A percentile compares a stretch with the other conserved stretches of the same genome.
phyloP scores from a whole-genome alignment of 2,113 vertebrate genomes.

The Dinomys branickii region DNA sequence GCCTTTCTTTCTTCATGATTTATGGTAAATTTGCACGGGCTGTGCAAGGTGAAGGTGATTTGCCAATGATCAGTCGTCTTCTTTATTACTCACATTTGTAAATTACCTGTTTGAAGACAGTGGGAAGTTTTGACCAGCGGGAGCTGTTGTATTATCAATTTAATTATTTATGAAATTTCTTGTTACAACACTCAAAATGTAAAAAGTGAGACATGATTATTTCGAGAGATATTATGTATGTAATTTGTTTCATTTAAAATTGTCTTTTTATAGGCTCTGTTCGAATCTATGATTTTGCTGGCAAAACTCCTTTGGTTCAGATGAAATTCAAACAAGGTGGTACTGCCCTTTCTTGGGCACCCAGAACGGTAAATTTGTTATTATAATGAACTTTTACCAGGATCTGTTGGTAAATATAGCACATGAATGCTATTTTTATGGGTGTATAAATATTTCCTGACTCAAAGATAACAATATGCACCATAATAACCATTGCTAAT shows the following conservation, averaged over 20 bases:
- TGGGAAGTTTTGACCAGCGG: not conserved
- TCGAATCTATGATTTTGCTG: slow-evolving; percentile 93
- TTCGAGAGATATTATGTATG: not conserved
- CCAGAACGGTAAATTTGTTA: slow-evolving; percentile 86
- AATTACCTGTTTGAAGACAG: not conserved
- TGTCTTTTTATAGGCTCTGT: slow-evolving; percentile 88
- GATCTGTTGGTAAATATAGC: not conserved
- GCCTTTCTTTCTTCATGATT: not conserved
- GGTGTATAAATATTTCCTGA: slow-evolving; percentile 4
- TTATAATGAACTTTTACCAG: not conserved
- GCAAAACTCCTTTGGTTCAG: slow-evolving; percentile 86
- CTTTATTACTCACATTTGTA: not conserved
- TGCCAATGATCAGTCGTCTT: not conserved
- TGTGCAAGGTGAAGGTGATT: not conserved
- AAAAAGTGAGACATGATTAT: slow-evolving; percentile 36
- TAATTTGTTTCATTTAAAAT: slow-evolving; percentile 58
- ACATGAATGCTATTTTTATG: not conserved
- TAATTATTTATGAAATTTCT: slow-evolving; percentile 38
- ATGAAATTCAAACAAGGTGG: slow-evolving; percentile 93
- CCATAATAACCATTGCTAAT: too few relatives aligned
- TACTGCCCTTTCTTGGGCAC: slow-evolving; percentile 92
- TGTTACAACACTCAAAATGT: slow-evolving; percentile 35
- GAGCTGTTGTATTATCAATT: not conserved
- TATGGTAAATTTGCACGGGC: not conserved
- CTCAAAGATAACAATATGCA: not conserved